Base-by-base conservation (phyloP, 2,113 vertebrate species). In the Tragelaphus strepsiceros region DNA sequence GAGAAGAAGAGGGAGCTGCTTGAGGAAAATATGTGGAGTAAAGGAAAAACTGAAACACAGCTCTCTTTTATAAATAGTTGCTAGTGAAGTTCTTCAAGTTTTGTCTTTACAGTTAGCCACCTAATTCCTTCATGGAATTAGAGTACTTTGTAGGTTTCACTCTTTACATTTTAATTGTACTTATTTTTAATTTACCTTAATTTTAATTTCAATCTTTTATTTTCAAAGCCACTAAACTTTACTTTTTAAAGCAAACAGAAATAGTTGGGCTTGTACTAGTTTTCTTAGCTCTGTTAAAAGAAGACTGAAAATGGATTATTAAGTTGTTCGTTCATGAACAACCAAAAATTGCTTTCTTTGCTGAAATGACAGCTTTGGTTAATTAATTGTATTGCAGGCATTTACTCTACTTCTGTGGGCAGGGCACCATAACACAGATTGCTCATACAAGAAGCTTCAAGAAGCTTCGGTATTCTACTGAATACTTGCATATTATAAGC, bases 251-350 rank as follows among this genome's bases (percentile, higher is more conserved):
- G 16, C 35, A 82, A 53, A 56, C 4, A 88, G 35, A 94, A 98
- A 83, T 61, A 94, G 6, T n/a, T 24, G 13, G 46, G 24, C 10
- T 96, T 43, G 21, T 92, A 82, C 94, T 71, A 49, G 11, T 30
- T 93, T 92, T 30, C n/a, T 88, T 83, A 46, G 7, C 12, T 88
- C 54, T 87, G 21, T 43, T 54, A 59, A 89, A 93, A 91, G 43
- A 53, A 94, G 54, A 92, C 58, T 92, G 32, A 88, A 92, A 91
- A 95, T 92, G 32, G 43, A 92, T 88, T 90, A 62, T 95, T 59
- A 77, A 88, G 43, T 62, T 88, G 53, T 80, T 77, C 89, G 6
- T 39, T 94, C 82, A 90, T 26, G 39, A 96, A 74, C 35, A 58
- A 54, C 46, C 53, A 83, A 64, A 97, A 86, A 64, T 11, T 2